These are phyloP conservation scores for Argyresthia albistria DNA, from an alignment of 2,888 invertebrate genomes.

Conservation along the genomic window DNA sequence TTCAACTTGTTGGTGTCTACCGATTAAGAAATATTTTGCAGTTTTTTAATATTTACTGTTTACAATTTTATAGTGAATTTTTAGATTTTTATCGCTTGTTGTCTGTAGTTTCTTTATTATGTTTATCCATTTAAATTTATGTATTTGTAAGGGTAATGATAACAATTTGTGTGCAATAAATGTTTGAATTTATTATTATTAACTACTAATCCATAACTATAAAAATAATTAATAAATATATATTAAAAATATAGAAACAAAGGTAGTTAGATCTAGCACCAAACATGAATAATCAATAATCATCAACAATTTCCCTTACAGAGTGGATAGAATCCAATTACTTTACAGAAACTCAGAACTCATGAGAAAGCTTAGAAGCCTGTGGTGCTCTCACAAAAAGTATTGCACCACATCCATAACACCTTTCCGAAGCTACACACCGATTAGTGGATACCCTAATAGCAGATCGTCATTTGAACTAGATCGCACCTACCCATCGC, in stretches of 20 bases:
- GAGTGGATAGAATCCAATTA: slow-evolving; percentile 74
- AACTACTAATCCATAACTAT: no score
- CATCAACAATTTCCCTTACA: slow-evolving; percentile 40
- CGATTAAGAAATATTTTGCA: not conserved
- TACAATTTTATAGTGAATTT: not conserved
- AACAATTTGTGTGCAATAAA: slow-evolving; percentile 38
- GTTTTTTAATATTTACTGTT: not conserved
- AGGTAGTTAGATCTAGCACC: no score
- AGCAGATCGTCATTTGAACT: slow-evolving; percentile 53
- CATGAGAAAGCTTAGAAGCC: slow-evolving; percentile 72
- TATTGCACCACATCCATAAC: slow-evolving; percentile 58
- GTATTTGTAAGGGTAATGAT: slow-evolving; percentile 43
- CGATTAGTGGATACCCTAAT: slow-evolving; percentile 58
- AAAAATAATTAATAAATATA: no score
- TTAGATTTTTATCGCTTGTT: not conserved
- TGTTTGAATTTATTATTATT: no score
- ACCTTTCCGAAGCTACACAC: slow-evolving; percentile 49
- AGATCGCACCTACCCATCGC: slow-evolving; percentile 61
- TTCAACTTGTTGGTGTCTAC: not conserved
- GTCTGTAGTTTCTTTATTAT: not conserved
- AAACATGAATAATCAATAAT: not conserved
- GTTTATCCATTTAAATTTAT: not conserved
- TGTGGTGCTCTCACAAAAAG: slow-evolving; percentile 76
- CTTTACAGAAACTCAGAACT: slow-evolving; percentile 74
- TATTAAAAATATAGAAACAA: slow-evolving; percentile 3